These are phyloP conservation scores for Sipha flava DNA, from an alignment of 1,140 invertebrate genomes.

Conservation along the genomic window DNA sequence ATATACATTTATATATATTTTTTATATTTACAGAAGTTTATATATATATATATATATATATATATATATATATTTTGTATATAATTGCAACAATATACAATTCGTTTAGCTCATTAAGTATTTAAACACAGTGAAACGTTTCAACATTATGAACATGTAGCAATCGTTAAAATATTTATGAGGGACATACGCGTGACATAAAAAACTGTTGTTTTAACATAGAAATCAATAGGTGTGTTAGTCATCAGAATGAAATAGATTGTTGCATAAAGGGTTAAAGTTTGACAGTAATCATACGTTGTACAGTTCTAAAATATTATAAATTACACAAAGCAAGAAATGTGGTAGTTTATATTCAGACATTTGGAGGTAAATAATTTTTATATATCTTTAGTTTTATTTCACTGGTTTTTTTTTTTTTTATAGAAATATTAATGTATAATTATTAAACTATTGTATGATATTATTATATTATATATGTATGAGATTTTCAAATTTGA, in stretches of 20 bases:
- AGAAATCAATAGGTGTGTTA: slow-evolving; percentile 17
- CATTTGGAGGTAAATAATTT: neutral
- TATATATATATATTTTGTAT: too few species aligned
- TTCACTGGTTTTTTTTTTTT: neutral
- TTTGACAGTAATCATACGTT: slow-evolving; percentile 20
- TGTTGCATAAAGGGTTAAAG: slow-evolving; percentile 1
- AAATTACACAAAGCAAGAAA: neutral
- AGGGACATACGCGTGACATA: neutral
- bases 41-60: too few species aligned
- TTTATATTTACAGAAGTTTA: too few species aligned
- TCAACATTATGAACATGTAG: neutral
- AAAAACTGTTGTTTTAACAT: neutral
- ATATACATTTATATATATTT: too few species aligned
- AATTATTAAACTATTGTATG: neutral
- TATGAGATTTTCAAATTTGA: too few species aligned
- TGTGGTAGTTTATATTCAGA: neutral
- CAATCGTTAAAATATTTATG: neutral
- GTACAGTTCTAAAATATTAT: neutral
- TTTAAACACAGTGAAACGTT: neutral
- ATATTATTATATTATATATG: neutral
- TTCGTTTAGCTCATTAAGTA: too few species aligned
- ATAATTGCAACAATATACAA: too few species aligned
- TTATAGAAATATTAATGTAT: neutral
- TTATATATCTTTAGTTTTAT: neutral
- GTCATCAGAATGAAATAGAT: neutral